Evolutionary conservation across 2,888 invertebrate genomes (phyloP), one percentile per base, ranked within the genome.

Genomic region (Torymus auratus): DNA sequence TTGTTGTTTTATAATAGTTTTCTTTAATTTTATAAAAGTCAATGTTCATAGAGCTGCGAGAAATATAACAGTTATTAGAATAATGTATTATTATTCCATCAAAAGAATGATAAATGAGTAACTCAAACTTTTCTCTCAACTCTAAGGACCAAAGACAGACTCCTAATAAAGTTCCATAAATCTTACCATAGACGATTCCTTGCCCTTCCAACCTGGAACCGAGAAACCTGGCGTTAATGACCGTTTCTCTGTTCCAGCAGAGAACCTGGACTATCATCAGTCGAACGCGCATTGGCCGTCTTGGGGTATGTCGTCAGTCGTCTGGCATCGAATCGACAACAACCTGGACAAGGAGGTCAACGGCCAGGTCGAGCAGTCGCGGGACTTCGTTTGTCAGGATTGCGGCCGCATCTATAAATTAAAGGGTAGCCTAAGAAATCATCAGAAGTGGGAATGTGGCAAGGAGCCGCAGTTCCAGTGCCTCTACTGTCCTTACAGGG

Each of bases 241-340:
- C 5, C 3, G 10, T 14, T n/a, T 60, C 61, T 71, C 23, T 90
- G 89, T 92, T 92, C 89, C 92, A 92, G 92, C 92, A 83, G 92
- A 93, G 92, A 95, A 95, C 93, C 93, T 95, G 91, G 94, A 91
- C 94, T 94, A 10, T 11, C 20, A 94, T 86, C 92, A 20, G 15
- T 56, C 11, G 23, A 20, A 14, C 52, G 7, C n/a, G 90, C 93
- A 84, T 91, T 96, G 90, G 95, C 95, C 88, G 65, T 86, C 88
- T 82, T 89, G 89, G 89, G 87, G 87, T 84, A 88, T 88, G n/a
- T 89, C 89, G 0, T 88, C 89, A 74, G 88, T 89, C 82, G 88
- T 89, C 87, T 89, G 89, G 89, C 85, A 88, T 41, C 5, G 41
- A 7, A 41, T 41, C 41, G 41, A 41, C 76, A 87, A 88, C 12